phyloP scores from a whole-genome alignment of 2,113 vertebrate genomes.

The Gobiocypris rarus region DNA sequence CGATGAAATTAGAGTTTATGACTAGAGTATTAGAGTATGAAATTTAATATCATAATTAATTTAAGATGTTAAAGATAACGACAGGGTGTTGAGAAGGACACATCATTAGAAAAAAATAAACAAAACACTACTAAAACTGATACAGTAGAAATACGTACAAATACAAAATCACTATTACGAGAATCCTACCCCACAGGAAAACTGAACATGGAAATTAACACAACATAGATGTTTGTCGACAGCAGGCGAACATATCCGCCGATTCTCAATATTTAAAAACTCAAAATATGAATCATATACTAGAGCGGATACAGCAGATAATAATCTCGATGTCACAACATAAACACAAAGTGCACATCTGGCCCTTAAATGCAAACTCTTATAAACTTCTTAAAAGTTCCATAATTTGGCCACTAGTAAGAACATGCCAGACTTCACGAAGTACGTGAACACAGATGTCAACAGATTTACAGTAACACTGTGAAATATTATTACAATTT shows the following conservation, averaged over 20 bases:
- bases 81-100: background rate
- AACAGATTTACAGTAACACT: background rate
- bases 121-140: background rate
- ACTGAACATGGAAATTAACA: conserved; percentile 1
- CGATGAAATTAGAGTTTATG: background rate
- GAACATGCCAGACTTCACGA: background rate
- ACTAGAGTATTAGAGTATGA: background rate
- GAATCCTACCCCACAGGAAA: background rate
- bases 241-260: background rate
- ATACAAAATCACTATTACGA: background rate
- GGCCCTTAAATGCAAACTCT: background rate
- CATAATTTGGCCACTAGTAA: conserved; percentile 5
- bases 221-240: background rate
- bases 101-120: background rate
- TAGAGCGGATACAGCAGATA: conserved; percentile 6
- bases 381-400: background rate
- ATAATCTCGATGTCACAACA: background rate
- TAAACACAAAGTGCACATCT: conserved; percentile 3
- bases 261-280: background rate
- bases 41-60: too few species aligned
- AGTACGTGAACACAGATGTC: background rate
- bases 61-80: background rate
- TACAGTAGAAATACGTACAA: conserved; percentile 11
- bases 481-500: background rate
- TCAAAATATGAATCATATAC: background rate